phyloP scores from a whole-genome alignment of 1,140 invertebrate species.

The Cataglyphis hispanica region DNA sequence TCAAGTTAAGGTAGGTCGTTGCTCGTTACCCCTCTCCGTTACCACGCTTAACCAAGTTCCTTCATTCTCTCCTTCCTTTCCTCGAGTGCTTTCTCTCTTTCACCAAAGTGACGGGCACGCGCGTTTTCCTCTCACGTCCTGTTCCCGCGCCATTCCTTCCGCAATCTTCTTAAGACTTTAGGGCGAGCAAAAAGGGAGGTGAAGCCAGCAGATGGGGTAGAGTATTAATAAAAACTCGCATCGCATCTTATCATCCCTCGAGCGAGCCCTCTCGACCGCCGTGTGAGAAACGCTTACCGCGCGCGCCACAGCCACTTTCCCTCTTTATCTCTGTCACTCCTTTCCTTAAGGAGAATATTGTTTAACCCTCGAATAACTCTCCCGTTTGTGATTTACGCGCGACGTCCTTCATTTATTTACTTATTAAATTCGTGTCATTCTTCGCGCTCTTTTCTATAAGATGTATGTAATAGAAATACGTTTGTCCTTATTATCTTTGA shows the following conservation, averaged over 20 bases:
- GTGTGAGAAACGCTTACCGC: slow-evolving; percentile 69
- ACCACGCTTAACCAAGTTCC: slow-evolving; percentile 64
- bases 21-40: slow-evolving; percentile 63
- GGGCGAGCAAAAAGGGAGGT: slow-evolving; percentile 49
- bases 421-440: slow-evolving; percentile 63
- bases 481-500: slow-evolving; percentile 19
- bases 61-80: slow-evolving; percentile 25
- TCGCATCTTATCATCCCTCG: slow-evolving; percentile 75
- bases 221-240: slow-evolving; percentile 79
- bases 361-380: slow-evolving; percentile 64
- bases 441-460: slow-evolving; percentile 11
- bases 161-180: slow-evolving; percentile 78
- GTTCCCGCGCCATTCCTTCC: slow-evolving; percentile 66
- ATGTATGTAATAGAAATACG: background rate
- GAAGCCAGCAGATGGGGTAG: slow-evolving; percentile 70
- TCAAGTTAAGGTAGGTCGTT: slow-evolving; percentile 76
- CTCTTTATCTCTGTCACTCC: slow-evolving; percentile 73
- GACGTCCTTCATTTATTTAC: slow-evolving; percentile 66
- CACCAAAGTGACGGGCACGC: slow-evolving; percentile 33
- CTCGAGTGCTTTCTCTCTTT: slow-evolving; percentile 19
- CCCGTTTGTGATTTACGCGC: slow-evolving; percentile 63
- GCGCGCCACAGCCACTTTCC: slow-evolving; percentile 50
- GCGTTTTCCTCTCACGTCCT: slow-evolving; percentile 33
- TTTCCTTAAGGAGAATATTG: slow-evolving; percentile 70
- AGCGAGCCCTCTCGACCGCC: slow-evolving; percentile 67